These are phyloP conservation scores for Strix aluco DNA, from an alignment of 2,113 vertebrate genomes.

Conservation along the genomic window DNA sequence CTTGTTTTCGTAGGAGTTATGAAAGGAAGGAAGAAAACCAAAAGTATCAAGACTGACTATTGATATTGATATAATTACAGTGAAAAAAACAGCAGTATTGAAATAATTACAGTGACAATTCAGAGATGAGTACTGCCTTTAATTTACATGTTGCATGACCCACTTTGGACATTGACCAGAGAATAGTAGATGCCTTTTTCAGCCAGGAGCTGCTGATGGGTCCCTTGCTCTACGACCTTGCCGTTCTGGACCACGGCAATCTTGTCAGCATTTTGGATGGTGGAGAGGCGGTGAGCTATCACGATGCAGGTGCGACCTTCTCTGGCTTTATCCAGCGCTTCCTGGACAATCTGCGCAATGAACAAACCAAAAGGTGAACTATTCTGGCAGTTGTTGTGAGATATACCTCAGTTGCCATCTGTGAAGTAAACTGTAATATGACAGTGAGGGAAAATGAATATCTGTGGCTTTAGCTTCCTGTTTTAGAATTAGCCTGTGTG, in stretches of 20 bases:
- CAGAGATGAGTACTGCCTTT: neutral
- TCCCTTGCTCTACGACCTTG: constrained; percentile 83
- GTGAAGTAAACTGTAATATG: neutral
- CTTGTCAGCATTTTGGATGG: constrained; percentile 89
- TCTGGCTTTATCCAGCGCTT: constrained; percentile 89
- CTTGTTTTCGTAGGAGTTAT: neutral
- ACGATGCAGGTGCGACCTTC: constrained; percentile 91
- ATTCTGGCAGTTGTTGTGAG: neutral
- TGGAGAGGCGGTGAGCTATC: constrained; percentile 92
- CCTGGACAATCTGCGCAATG: constrained; percentile 85
- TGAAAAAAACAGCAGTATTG: neutral
- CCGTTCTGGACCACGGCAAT: constrained; percentile 88
- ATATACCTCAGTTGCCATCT: neutral
- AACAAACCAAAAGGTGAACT: constrained; percentile 18
- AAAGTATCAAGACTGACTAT: neutral
- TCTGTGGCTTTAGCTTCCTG: neutral
- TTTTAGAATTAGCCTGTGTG: neutral
- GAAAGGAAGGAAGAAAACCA: neutral
- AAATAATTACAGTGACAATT: neutral
- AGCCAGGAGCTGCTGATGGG: constrained; percentile 89
- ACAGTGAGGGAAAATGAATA: neutral
- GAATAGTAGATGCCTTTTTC: constrained; percentile 84
- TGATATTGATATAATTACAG: neutral
- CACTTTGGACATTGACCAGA: constrained; percentile 84
- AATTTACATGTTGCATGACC: constrained; percentile 50